Evolutionary conservation across 1,140 invertebrate genomes (phyloP).

Genomic region (Hormaphis cornu): DNA sequence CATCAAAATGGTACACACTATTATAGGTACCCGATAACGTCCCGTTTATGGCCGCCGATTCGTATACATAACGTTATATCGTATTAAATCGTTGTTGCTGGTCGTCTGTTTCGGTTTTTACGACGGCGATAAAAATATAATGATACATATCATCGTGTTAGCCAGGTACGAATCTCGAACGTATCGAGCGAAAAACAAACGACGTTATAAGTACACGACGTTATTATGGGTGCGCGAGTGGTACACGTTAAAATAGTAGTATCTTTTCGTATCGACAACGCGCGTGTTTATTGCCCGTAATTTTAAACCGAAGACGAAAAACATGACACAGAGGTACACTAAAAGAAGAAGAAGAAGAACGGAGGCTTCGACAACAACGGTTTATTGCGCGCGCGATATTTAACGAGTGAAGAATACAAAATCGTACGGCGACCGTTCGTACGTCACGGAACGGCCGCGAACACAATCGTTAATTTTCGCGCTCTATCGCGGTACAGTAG

Average conservation of each 20-base stretch:
- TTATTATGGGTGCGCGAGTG: neutral
- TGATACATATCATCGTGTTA: too few relatives aligned
- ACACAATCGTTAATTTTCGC: too few relatives aligned
- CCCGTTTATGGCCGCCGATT: constrained; percentile 16
- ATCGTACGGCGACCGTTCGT: too few relatives aligned
- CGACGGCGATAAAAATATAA: constrained; percentile 20
- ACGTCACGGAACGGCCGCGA: too few relatives aligned
- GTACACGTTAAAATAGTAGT: too few relatives aligned
- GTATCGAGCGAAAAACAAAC: neutral
- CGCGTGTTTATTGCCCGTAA: neutral
- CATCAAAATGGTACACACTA: too few relatives aligned
- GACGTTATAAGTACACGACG: constrained; percentile 1
- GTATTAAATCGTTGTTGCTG: constrained; percentile 5
- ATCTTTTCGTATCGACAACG: constrained; percentile 7
- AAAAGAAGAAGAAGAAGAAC: too few relatives aligned
- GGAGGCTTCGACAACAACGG: too few relatives aligned
- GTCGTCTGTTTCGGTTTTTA: constrained; percentile 1
- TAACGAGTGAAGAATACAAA: too few relatives aligned
- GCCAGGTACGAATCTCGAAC: too few relatives aligned
- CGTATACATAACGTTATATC: neutral
- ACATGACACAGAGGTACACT: neutral
- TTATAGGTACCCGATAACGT: neutral
- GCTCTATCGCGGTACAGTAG: too few relatives aligned
- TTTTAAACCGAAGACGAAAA: neutral
- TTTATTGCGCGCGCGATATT: neutral